Evolutionary conservation across 2,888 invertebrate species (phyloP).

Genomic region (Synanthedon tipuliformis): DNA sequence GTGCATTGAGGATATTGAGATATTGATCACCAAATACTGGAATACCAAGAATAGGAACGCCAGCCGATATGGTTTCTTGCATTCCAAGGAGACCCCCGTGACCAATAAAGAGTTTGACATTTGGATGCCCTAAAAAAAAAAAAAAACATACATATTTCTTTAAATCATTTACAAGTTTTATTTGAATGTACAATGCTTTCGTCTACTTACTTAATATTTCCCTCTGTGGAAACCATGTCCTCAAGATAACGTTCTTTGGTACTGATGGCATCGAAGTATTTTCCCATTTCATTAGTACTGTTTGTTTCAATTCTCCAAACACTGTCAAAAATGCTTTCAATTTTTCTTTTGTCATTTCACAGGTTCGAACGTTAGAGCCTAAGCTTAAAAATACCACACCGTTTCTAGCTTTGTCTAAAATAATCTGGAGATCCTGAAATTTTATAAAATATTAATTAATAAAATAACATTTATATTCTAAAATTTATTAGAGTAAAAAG

Average conservation of each 20-base stretch:
- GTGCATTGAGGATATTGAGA: constrained; percentile 36
- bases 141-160: too few relatives aligned
- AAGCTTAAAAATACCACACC: constrained; percentile 30
- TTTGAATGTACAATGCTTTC: background rate
- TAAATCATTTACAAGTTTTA: background rate
- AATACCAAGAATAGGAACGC: constrained; percentile 48
- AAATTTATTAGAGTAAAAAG: background rate
- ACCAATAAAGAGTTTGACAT: constrained; percentile 48
- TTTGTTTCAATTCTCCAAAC: constrained; percentile 49
- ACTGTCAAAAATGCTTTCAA: constrained; percentile 28
- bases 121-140: constrained; percentile 34
- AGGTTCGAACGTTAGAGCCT: constrained; percentile 28
- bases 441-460: background rate
- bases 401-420: constrained; percentile 21
- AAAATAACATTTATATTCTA: background rate
- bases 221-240: constrained; percentile 66
- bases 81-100: constrained; percentile 51
- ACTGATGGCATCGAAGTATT: constrained; percentile 34
- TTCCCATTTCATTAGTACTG: constrained; percentile 67
- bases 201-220: constrained; percentile 39
- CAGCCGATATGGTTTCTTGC: constrained; percentile 45
- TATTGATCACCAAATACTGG: constrained; percentile 55
- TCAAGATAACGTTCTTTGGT: constrained; percentile 47
- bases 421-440: constrained; percentile 23
- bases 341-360: constrained; percentile 19